Conservation (phyloP, 1,140 invertebrate species). For the Papilio glaucus region DNA sequence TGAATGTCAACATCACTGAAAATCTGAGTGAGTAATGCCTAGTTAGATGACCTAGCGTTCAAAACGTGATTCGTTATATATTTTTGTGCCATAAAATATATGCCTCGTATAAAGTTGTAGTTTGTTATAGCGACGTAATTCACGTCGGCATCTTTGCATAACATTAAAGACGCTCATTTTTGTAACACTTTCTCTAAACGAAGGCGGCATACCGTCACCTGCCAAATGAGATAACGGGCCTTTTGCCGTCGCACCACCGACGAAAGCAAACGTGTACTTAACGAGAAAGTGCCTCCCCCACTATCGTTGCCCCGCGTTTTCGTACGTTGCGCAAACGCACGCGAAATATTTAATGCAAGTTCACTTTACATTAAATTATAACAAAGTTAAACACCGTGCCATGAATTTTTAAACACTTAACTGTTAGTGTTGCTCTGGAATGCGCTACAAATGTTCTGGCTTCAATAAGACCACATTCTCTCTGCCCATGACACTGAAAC, state of each 20-base stretch:
- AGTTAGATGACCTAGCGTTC: conserved; percentile 15
- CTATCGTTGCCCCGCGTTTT: conserved; percentile 53
- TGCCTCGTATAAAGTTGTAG: conserved; percentile 8
- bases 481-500: conserved; percentile 57
- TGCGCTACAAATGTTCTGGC: conserved; percentile 13
- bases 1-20: conserved; percentile 64
- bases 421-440: neutral
- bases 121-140: conserved; percentile 26
- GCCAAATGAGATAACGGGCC: conserved; percentile 77
- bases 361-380: neutral
- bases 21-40: conserved; percentile 56
- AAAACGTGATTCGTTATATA: conserved; percentile 1
- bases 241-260: conserved; percentile 54
- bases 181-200: conserved; percentile 75
- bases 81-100: conserved; percentile 1
- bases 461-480: conserved; percentile 41
- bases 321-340: conserved; percentile 70
- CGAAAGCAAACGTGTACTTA: conserved; percentile 75
- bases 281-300: conserved; percentile 68
- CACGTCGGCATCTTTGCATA: conserved; percentile 52
- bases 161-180: conserved; percentile 64
- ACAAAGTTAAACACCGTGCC: neutral
- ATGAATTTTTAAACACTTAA: neutral
- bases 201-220: conserved; percentile 67
- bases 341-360: conserved; percentile 57